Percentiles rank a stretch among this genome's conserved stretches.
Conservation (phyloP, 2,797 vertebrate species). For the Anabas testudineus region DNA sequence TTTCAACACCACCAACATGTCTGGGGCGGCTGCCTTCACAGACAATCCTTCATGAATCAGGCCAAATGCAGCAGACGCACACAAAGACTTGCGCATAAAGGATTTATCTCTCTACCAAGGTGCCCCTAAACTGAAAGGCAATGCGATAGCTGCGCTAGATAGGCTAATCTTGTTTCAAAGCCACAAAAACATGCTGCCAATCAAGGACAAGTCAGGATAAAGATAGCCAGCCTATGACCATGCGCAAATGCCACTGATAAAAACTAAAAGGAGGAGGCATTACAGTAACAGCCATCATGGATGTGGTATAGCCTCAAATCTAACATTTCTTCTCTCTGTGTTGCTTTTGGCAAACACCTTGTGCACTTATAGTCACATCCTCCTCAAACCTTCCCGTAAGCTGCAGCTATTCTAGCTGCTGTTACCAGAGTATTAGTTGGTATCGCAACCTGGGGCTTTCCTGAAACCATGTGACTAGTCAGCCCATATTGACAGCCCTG, state of each 20-base stretch:
- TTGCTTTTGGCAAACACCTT: conserved; percentile 41
- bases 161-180: conserved; percentile 24
- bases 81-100: background rate
- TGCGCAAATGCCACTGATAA: conserved; percentile 8
- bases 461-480: conserved; percentile 78
- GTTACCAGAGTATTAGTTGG: conserved; percentile 41
- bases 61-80: conserved; percentile 38
- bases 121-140: conserved; percentile 7
- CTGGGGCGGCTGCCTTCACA: conserved; percentile 49
- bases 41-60: conserved; percentile 53
- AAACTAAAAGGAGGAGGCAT: background rate
- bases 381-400: conserved; percentile 34
- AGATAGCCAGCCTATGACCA: conserved; percentile 16
- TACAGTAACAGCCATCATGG: background rate
- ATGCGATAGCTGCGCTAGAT: background rate
- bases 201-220: conserved; percentile 15
- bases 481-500: conserved; percentile 61
- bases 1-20: conserved; percentile 45
- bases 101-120: conserved; percentile 16
- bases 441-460: conserved; percentile 77
- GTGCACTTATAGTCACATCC: conserved; percentile 44
- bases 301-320: background rate
- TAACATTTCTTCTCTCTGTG: conserved; percentile 7
- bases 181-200: conserved; percentile 1
- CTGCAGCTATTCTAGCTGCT: conserved; percentile 55